A percentile compares a stretch with the other conserved stretches of the same genome.
Conservation (phyloP, 2,113 vertebrate species). For the Mystacornis crossleyi region DNA sequence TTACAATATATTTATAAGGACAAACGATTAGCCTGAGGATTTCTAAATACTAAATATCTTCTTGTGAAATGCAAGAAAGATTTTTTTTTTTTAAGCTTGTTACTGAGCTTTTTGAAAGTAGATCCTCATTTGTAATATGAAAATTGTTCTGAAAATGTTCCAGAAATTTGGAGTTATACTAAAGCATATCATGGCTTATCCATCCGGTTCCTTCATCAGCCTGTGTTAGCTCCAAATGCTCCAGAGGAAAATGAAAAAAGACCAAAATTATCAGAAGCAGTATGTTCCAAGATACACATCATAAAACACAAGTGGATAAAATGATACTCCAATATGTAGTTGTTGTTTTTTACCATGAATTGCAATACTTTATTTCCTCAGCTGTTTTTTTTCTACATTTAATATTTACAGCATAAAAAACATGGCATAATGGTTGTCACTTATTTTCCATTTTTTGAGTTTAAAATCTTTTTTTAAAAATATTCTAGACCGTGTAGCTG, state of each 20-base stretch:
- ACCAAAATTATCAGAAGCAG: neutral
- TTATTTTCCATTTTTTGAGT: neutral
- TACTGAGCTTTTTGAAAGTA: neutral
- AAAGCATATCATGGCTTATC: neutral
- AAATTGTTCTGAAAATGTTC: neutral
- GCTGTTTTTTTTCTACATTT: neutral
- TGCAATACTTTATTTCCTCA: neutral
- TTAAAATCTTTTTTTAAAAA: neutral
- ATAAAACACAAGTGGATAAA: neutral
- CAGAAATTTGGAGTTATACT: neutral
- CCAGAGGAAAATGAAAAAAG: neutral
- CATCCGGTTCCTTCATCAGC: neutral
- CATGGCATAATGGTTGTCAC: rapidly evolving
- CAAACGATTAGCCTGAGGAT: neutral
- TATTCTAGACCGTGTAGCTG: neutral
- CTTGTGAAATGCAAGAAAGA: neutral
- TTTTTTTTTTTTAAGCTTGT: neutral
- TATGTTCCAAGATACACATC: neutral
- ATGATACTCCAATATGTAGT: neutral
- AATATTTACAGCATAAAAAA: neutral
- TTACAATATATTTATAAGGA: neutral
- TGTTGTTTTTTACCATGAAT: neutral
- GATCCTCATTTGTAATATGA: rapidly evolving
- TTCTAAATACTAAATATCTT: neutral
- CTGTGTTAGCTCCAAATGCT: neutral